Evolutionary conservation across 2,797 vertebrate species (phyloP), one percentile per base, ranked within the genome.

Genomic region (Scyliorhinus canicula): DNA sequence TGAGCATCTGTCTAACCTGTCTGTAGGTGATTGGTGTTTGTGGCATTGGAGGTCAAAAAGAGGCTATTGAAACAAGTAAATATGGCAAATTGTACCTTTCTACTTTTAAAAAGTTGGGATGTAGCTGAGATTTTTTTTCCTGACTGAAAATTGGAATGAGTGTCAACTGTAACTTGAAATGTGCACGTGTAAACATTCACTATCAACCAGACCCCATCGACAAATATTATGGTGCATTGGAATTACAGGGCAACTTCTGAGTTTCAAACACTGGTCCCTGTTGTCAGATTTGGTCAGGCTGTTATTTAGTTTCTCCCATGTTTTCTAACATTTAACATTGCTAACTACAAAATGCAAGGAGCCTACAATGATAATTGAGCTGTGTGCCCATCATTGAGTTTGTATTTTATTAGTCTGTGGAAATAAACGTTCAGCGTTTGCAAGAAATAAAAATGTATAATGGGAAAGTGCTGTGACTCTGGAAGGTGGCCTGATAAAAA

Each of bases 301-400:
- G n/a, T 31, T 47, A 24, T 93, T n/a, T 67, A 67, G 91, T 71
- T 93, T 71, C 24, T 35, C 47, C 65, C 67, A 71, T 94, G 2
- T 47, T 12, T 31, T 93, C 19, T 19, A 94, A 74, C 11, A 94
- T 74, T 65, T 94, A 74, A 11, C 21, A 2, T 50, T 28, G 69
- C 26, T 47, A 93, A 93, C 40, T 69, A n/a, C 44, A 35, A 12
- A 94, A 74, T 94, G 24, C 47, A 94, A 74, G 47, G 65, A 57
- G 57, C 52, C 93, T 74, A 35, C 6, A 52, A 35, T 14, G 52
- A 52, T 74, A 35, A 94, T n/a, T 69, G 50, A 74, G 67, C 67
- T 71, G 93, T 19, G 40, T 52, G 93, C 65, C 93, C 93, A 94
- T 94, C 93, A 74, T 55, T 94, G 93, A 74, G 31, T 94, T 94